These are phyloP conservation scores for Cotesia vestalis DNA, from an alignment of 1,140 invertebrate species.

Conservation along the genomic window DNA sequence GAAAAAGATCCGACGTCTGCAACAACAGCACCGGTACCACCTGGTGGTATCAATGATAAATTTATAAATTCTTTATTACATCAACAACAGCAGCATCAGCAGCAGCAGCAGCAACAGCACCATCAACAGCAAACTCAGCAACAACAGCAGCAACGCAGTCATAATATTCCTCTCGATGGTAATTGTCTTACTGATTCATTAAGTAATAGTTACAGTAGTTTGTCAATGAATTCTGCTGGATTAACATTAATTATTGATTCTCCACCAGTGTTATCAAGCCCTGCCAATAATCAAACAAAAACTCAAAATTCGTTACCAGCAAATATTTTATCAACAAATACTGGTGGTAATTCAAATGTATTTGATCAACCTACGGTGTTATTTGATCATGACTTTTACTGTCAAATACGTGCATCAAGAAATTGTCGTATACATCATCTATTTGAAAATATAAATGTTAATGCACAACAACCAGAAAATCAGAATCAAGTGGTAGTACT, in stretches of 20 bases:
- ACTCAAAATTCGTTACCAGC: slow-evolving; percentile 51
- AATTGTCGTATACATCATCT: slow-evolving; percentile 53
- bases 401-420: slow-evolving; percentile 44
- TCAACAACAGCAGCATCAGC: slow-evolving; percentile 58
- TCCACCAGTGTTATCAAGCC: slow-evolving; percentile 62
- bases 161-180: slow-evolving; percentile 44
- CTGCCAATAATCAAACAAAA: slow-evolving; percentile 53
- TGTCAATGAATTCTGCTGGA: slow-evolving; percentile 68
- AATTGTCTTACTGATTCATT: slow-evolving; percentile 62
- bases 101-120: too few relatives aligned
- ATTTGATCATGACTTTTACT: slow-evolving; percentile 45
- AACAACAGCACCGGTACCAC: slow-evolving; percentile 58
- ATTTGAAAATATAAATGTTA: slow-evolving; percentile 50
- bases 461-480: slow-evolving; percentile 42
- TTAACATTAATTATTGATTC: slow-evolving; percentile 71
- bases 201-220: slow-evolving; percentile 68
- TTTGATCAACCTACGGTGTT: slow-evolving; percentile 40
- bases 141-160: slow-evolving; percentile 58
- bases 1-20: slow-evolving; percentile 74
- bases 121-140: slow-evolving; percentile 43
- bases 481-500: slow-evolving; percentile 50
- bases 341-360: slow-evolving; percentile 42
- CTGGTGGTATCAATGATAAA: slow-evolving; percentile 60
- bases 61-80: slow-evolving; percentile 55
- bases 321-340: slow-evolving; percentile 49